Percentiles rank a stretch among this genome's conserved stretches.
These are phyloP conservation scores for Augiades crinisus DNA, from an alignment of 2,888 invertebrate genomes.

Conservation along the genomic window DNA sequence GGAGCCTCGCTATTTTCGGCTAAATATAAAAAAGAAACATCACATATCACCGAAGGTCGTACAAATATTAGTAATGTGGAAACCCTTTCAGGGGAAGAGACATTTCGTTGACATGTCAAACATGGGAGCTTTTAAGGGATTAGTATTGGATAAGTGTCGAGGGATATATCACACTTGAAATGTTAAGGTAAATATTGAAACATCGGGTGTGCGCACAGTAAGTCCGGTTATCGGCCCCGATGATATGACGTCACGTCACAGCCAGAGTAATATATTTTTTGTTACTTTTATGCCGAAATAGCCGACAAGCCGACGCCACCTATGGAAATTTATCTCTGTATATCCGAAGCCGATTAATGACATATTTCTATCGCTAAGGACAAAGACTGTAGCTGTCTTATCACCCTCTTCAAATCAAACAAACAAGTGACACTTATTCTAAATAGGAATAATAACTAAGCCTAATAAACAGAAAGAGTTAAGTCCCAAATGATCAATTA, in stretches of 20 bases:
- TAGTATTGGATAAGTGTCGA: conserved; percentile 27
- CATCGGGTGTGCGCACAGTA: conserved; percentile 2
- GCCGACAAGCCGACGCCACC: no score
- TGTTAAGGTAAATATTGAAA: conserved; percentile 13
- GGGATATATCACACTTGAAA: conserved; percentile 16
- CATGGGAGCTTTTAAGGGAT: conserved; percentile 37
- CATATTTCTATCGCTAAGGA: no score
- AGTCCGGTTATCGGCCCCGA: neutral
- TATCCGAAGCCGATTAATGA: no score
- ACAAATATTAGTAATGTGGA: conserved; percentile 17
- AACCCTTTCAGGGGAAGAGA: conserved; percentile 23
- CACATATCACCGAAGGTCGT: neutral
- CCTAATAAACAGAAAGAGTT: no score
- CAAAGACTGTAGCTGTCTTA: no score
- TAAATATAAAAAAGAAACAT: neutral
- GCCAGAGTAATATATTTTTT: no score
- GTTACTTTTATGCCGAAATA: no score
- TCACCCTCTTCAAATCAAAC: no score
- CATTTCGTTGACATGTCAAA: conserved; percentile 31
- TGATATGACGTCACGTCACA: neutral
- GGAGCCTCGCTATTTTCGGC: neutral
- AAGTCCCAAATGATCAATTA: no score
- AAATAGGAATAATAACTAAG: no score
- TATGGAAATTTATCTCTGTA: no score
- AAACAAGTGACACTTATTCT: no score